phyloP scores from a whole-genome alignment of 2,797 vertebrate genomes.

The Chelmon rostratus region DNA sequence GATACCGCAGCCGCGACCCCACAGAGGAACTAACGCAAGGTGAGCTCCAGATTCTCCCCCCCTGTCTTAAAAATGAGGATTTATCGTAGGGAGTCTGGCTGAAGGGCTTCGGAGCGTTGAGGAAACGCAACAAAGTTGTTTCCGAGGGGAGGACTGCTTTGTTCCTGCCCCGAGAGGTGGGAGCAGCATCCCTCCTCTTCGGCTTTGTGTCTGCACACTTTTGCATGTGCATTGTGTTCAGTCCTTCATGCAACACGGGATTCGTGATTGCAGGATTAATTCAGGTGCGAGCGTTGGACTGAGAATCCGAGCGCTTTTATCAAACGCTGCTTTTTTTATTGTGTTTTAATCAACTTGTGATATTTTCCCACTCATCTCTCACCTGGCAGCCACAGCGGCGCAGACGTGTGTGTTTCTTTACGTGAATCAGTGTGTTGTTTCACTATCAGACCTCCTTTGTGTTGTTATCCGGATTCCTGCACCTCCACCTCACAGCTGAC shows the following conservation, averaged over 20 bases:
- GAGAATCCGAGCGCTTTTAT: no score
- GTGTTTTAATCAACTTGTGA: background rate
- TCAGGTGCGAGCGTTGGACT: no score
- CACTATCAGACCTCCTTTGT: constrained; percentile 27
- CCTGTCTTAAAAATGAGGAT: background rate
- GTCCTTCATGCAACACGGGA: background rate
- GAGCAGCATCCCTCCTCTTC: constrained; percentile 33
- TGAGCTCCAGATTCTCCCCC: constrained; percentile 21
- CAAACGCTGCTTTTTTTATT: no score
- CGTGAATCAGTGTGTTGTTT: background rate
- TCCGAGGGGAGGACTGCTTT: background rate
- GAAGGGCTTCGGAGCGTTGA: background rate
- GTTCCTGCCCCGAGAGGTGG: background rate
- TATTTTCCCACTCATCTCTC: background rate
- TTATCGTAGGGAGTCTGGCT: background rate
- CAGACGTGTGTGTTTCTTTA: background rate
- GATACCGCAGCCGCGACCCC: constrained; percentile 6
- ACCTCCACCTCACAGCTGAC: background rate
- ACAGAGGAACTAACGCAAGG: constrained; percentile 39
- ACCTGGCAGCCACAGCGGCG: no score
- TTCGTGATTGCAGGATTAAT: background rate
- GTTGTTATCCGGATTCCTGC: constrained; percentile 6
- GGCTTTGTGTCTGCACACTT: constrained; percentile 64
- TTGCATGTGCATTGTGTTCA: constrained; percentile 8
- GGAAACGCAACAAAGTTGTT: constrained; percentile 55